Conservation (phyloP, 2,888 invertebrate genomes). For the Eueremaeus valkanovi region DNA sequence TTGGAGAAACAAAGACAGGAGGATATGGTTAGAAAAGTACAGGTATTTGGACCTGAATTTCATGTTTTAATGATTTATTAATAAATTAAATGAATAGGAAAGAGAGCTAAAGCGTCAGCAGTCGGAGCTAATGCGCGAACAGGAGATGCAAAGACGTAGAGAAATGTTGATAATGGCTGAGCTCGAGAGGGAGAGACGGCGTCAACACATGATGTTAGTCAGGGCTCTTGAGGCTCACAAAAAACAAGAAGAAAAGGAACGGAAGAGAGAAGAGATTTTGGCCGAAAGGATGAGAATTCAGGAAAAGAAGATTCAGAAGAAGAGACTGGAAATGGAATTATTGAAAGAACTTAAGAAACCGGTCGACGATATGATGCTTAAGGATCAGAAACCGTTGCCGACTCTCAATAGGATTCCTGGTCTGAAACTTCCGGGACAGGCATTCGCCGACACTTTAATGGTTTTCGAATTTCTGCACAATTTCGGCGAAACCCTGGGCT, state of each 20-base stretch:
- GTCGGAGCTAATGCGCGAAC: conserved; percentile 78
- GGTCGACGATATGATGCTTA: conserved; percentile 81
- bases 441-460: conserved; percentile 87
- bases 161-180: conserved; percentile 40
- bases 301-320: conserved; percentile 67
- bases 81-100: conserved; percentile 23
- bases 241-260: conserved; percentile 66
- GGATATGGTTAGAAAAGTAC: conserved; percentile 77
- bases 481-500: conserved; percentile 89
- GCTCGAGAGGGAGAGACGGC: conserved; percentile 72
- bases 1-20: conserved; percentile 75
- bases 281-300: conserved; percentile 61
- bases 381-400: conserved; percentile 57
- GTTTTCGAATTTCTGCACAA: conserved; percentile 95
- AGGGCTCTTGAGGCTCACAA: conserved; percentile 79
- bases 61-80: background rate
- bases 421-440: conserved; percentile 74
- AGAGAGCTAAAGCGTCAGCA: conserved; percentile 31
- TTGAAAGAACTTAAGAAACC: conserved; percentile 75
- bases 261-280: conserved; percentile 75
- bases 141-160: conserved; percentile 54
- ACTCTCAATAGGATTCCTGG: conserved; percentile 70
- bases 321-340: conserved; percentile 63
- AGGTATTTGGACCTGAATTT: conserved; percentile 59
- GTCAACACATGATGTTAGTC: conserved; percentile 84